Evolutionary conservation across 1,140 invertebrate species (phyloP).

Genomic region (Aplysia californica): DNA sequence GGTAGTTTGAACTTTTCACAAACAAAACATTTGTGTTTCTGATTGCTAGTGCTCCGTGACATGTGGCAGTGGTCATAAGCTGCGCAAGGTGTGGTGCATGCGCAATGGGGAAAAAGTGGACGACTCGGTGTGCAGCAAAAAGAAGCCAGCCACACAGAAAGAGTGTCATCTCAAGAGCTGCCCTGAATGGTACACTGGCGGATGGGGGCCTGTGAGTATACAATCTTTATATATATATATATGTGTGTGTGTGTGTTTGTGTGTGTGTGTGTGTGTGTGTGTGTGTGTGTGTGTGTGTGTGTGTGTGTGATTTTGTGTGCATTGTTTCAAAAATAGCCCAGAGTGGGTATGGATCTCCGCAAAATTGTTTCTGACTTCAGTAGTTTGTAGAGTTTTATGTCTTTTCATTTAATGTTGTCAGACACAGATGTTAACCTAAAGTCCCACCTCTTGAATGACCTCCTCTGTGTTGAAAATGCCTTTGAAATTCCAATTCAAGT

Average conservation of each 20-base stretch:
- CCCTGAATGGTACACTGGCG: slow-evolving; percentile 55
- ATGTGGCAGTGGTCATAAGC: slow-evolving; percentile 69
- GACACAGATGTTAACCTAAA: background rate
- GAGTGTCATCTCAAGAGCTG: slow-evolving; percentile 59
- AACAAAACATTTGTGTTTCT: background rate
- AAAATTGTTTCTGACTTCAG: too few species aligned
- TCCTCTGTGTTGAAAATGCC: background rate
- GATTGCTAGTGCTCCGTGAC: slow-evolving; percentile 74
- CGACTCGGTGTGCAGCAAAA: slow-evolving; percentile 55
- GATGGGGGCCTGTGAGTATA: slow-evolving; percentile 61
- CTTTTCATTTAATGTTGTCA: background rate
- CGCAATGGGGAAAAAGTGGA: slow-evolving; percentile 47
- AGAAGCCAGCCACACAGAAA: slow-evolving; percentile 56
- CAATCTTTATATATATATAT: too few species aligned
- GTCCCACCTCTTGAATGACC: too few species aligned
- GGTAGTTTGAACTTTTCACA: background rate
- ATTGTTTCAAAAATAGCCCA: background rate
- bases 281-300: too few species aligned
- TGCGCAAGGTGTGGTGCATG: slow-evolving; percentile 54
- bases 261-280: too few species aligned
- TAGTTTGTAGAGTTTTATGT: too few species aligned
- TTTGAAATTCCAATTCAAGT: background rate
- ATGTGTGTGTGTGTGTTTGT: too few species aligned
- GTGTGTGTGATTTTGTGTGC: too few species aligned
- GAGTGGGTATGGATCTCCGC: too few species aligned